These are phyloP conservation scores for Nephila pilipes DNA, from an alignment of 1,140 invertebrate genomes.

Conservation along the genomic window DNA sequence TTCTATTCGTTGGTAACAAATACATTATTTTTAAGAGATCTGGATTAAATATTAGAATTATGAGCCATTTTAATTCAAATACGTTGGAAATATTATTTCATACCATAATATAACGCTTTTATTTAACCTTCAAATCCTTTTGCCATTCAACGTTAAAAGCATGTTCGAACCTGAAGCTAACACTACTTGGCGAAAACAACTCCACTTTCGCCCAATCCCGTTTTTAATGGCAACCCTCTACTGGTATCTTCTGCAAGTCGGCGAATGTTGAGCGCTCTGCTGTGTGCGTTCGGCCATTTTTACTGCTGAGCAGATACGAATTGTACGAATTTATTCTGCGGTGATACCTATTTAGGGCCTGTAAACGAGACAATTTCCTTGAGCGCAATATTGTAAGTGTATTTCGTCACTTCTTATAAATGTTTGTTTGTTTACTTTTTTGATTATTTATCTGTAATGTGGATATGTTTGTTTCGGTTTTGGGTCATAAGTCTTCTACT, in stretches of 20 bases:
- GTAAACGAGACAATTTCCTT: background rate
- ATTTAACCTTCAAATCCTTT: background rate
- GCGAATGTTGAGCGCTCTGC: conserved; percentile 49
- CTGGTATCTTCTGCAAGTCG: conserved; percentile 23
- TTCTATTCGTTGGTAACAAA: no score
- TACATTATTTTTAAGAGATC: no score
- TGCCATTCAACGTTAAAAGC: background rate
- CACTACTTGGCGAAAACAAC: background rate
- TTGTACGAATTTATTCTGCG: background rate
- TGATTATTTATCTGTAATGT: background rate
- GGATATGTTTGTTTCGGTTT: background rate
- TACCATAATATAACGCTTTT: background rate
- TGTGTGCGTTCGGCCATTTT: conserved; percentile 61
- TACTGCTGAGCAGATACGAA: conserved; percentile 13
- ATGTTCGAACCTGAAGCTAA: background rate
- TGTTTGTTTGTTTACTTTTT: background rate
- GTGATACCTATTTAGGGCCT: background rate
- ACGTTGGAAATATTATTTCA: no score
- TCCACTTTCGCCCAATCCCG: background rate
- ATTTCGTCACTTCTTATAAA: conserved; percentile 10
- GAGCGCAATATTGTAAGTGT: conserved; percentile 13
- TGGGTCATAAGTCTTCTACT: background rate
- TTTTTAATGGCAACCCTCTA: background rate
- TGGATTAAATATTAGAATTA: no score
- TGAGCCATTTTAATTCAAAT: no score